These are phyloP conservation scores for Dryobotodes eremita DNA, from an alignment of 2,888 invertebrate species.

Conservation along the genomic window DNA sequence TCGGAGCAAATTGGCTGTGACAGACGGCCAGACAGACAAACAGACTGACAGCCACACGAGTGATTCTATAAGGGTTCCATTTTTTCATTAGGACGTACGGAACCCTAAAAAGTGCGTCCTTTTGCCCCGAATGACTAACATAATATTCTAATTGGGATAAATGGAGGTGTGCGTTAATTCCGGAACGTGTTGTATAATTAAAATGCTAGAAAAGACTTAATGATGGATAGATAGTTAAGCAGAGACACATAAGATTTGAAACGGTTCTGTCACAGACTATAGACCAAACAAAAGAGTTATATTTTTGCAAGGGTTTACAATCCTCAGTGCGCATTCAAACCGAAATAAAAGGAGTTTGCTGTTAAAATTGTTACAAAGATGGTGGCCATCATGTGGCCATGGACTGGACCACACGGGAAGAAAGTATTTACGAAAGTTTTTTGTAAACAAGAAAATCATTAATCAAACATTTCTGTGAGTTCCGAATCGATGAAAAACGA, in stretches of 20 bases:
- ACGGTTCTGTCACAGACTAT: not conserved
- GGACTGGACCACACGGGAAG: slow-evolving; percentile 37
- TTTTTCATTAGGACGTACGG: too few relatives aligned
- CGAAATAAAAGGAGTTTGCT: not conserved
- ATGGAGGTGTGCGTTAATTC: too few relatives aligned
- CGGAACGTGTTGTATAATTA: too few relatives aligned
- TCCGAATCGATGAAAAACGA: slow-evolving; percentile 50
- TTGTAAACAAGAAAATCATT: slow-evolving; percentile 50
- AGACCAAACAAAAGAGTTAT: not conserved
- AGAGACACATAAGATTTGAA: not conserved
- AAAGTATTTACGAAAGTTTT: slow-evolving; percentile 29
- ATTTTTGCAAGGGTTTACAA: not conserved
- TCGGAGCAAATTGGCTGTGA: too few relatives aligned
- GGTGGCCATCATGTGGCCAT: not conserved
- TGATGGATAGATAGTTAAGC: not conserved
- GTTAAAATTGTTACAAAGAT: not conserved
- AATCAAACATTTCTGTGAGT: slow-evolving; percentile 36
- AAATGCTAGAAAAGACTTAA: too few relatives aligned
- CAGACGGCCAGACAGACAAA: too few relatives aligned
- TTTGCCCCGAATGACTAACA: too few relatives aligned
- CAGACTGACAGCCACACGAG: too few relatives aligned
- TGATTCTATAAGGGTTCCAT: too few relatives aligned
- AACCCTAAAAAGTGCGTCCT: too few relatives aligned
- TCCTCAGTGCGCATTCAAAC: not conserved
- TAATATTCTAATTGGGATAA: too few relatives aligned